Evolutionary conservation across 2,113 vertebrate species (phyloP).

Genomic region (Sigmodon hispidus): DNA sequence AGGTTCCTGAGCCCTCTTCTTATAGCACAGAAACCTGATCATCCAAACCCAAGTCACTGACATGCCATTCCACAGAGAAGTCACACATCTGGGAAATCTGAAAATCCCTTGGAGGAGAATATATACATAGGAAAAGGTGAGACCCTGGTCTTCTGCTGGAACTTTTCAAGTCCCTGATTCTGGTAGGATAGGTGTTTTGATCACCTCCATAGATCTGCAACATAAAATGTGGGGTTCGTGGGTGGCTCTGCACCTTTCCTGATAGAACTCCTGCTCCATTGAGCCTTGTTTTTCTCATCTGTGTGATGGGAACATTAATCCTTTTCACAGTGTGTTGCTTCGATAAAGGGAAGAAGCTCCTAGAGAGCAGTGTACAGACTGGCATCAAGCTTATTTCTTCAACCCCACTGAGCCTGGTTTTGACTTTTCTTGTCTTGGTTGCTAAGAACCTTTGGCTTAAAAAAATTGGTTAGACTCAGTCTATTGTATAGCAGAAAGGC

Average conservation of each 20-base stretch:
- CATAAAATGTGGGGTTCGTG: background rate
- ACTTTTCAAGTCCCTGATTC: rapidly evolving
- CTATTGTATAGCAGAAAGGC: background rate
- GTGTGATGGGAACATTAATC: background rate
- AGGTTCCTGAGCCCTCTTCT: background rate
- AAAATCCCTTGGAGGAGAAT: background rate
- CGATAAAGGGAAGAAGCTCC: too few relatives aligned
- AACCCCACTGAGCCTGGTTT: background rate
- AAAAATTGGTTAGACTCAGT: background rate
- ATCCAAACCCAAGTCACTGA: too few relatives aligned
- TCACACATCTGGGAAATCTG: background rate
- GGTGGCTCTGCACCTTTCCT: too few relatives aligned
- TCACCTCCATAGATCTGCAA: too few relatives aligned
- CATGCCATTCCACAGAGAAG: background rate
- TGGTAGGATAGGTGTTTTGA: rapidly evolving
- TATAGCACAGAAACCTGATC: background rate
- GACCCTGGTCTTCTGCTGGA: background rate
- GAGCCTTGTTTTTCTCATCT: background rate
- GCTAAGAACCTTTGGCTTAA: background rate
- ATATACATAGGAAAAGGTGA: background rate
- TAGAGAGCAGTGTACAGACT: background rate
- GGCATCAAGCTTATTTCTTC: background rate
- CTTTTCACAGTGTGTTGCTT: background rate
- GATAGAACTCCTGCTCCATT: background rate
- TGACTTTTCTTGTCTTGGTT: background rate